Conservation (phyloP, 2,888 invertebrate species). For the Nezara viridula region DNA sequence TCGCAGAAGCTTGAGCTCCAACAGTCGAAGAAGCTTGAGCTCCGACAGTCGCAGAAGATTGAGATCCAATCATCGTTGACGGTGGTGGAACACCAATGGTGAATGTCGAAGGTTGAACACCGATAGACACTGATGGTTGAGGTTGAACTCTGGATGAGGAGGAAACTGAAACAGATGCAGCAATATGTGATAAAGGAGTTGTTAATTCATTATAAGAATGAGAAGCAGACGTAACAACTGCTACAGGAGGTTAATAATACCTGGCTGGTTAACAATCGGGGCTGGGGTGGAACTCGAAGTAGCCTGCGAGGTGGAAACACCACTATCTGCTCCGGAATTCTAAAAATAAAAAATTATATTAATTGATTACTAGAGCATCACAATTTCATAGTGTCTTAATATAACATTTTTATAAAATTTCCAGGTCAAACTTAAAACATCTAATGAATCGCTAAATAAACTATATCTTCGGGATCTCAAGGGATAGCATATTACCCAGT, state of each 20-base stretch:
- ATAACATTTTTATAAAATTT: too few relatives aligned
- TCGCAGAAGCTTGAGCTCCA: background rate
- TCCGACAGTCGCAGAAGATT: background rate
- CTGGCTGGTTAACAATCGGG: background rate
- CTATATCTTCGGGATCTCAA: too few relatives aligned
- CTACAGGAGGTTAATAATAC: conserved; percentile 10
- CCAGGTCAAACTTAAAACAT: too few relatives aligned
- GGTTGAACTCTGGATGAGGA: background rate
- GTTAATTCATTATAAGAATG: background rate
- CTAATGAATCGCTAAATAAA: too few relatives aligned
- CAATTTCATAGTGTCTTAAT: too few relatives aligned
- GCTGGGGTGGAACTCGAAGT: background rate
- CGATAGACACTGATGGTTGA: background rate
- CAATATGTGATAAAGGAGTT: background rate
- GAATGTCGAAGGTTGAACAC: background rate
- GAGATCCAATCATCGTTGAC: background rate
- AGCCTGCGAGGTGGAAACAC: background rate
- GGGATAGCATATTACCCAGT: too few relatives aligned
- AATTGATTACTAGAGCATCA: too few relatives aligned
- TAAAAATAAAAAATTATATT: background rate
- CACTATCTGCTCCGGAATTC: background rate
- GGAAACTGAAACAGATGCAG: conserved; percentile 16
- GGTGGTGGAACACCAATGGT: background rate
- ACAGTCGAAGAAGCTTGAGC: background rate
- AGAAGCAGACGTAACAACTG: background rate